phyloP scores from a whole-genome alignment of 2,113 vertebrate genomes.

The Cervus canadensis region DNA sequence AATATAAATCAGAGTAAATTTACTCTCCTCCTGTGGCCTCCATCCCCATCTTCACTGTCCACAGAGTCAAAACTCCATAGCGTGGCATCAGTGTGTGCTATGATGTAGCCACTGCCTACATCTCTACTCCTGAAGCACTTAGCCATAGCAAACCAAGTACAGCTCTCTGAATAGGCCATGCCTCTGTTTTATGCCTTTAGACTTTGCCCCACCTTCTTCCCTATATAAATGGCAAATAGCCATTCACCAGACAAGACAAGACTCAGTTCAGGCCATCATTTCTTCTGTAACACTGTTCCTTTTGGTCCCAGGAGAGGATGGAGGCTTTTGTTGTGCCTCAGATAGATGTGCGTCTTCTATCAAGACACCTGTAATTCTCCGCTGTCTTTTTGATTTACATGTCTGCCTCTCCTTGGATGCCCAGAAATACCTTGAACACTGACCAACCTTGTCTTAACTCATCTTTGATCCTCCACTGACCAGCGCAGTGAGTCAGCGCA shows the following conservation, averaged over 20 bases:
- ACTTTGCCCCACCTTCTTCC: not conserved
- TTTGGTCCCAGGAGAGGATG: not conserved
- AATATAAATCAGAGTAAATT: not conserved
- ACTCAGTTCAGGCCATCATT: not conserved
- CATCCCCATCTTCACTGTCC: not conserved
- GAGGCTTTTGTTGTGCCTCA: not conserved
- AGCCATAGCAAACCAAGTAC: rapidly evolving
- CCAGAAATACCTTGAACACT: not conserved
- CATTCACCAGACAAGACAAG: not conserved
- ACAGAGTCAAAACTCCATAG: not conserved
- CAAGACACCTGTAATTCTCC: not conserved
- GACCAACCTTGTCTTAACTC: not conserved
- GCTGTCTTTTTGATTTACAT: not conserved
- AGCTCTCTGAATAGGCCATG: not conserved
- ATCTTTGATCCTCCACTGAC: not conserved
- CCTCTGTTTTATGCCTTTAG: not conserved
- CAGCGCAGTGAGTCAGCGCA: not conserved
- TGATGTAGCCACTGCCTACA: not conserved
- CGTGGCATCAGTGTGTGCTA: rapidly evolving
- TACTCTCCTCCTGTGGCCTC: not conserved
- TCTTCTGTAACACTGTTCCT: not conserved
- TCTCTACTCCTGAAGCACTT: not conserved
- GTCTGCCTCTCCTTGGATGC: not conserved
- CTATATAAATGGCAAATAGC: not conserved
- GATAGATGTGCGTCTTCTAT: not conserved